A percentile compares a stretch with the other conserved stretches of the same genome.
These are phyloP conservation scores for Psittacula cyanocephala DNA, from an alignment of 2,113 vertebrate species.

Conservation along the genomic window DNA sequence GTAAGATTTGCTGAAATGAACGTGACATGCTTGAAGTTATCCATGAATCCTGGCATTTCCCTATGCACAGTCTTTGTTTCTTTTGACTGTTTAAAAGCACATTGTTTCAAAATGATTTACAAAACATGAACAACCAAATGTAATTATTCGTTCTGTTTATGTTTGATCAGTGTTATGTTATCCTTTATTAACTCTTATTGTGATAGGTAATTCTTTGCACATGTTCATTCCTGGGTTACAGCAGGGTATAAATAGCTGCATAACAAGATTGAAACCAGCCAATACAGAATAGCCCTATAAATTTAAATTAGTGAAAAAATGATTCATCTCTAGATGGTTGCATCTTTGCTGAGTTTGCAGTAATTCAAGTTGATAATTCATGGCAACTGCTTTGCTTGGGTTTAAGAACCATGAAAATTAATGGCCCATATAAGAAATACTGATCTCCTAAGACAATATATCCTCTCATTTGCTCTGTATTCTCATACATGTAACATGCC, in stretches of 20 bases:
- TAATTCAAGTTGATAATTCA: neutral
- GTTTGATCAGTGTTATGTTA: conserved; percentile 16
- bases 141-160: conserved; percentile 23
- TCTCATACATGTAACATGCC: neutral
- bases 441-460: neutral
- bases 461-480: neutral
- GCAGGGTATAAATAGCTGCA: neutral
- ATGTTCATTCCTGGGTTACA: conserved; percentile 8
- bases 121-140: neutral
- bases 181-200: conserved; percentile 39
- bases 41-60: neutral
- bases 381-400: neutral
- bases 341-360: conserved; percentile 48
- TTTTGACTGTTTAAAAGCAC: neutral
- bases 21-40: neutral
- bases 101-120: neutral
- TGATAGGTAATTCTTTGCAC: conserved; percentile 45
- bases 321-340: neutral
- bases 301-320: conserved; percentile 26
- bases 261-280: neutral
- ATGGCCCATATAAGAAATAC: neutral
- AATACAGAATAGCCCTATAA: conserved; percentile 13
- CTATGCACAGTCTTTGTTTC: neutral
- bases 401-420: conserved; percentile 21
- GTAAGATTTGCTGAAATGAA: neutral